phyloP scores from a whole-genome alignment of 2,113 vertebrate species.

The Sorex fumeus region DNA sequence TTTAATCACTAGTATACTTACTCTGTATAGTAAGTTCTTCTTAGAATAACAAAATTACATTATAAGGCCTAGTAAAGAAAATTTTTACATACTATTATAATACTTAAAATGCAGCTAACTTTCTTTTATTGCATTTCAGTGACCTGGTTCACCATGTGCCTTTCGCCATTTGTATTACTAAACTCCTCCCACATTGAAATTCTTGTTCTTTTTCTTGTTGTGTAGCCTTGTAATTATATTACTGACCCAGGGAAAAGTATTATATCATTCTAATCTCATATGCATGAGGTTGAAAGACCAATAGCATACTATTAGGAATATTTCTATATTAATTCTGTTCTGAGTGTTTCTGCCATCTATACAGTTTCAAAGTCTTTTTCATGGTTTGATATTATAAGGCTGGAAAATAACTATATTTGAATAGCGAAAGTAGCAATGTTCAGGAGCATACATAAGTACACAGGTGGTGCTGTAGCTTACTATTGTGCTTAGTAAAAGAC shows the following conservation, averaged over 20 bases:
- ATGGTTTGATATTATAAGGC: background rate
- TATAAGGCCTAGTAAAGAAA: background rate
- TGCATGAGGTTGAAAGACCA: background rate
- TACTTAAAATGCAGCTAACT: background rate
- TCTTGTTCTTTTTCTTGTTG: background rate
- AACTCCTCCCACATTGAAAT: background rate
- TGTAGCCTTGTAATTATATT: background rate
- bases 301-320: background rate
- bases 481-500: background rate
- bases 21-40: too few species aligned
- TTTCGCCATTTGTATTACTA: background rate
- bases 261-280: background rate
- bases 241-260: background rate
- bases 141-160: fast-evolving
- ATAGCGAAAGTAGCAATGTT: background rate
- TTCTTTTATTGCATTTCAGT: background rate
- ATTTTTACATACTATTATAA: background rate
- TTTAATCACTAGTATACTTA: too few species aligned
- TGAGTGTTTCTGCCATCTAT: background rate
- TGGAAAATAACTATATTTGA: background rate
- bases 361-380: background rate
- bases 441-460: background rate
- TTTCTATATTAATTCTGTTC: constrained; percentile 3
- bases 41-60: background rate
- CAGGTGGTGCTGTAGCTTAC: background rate